phyloP scores from a whole-genome alignment of 1,140 invertebrate genomes.

The Globodera rostochiensis region DNA sequence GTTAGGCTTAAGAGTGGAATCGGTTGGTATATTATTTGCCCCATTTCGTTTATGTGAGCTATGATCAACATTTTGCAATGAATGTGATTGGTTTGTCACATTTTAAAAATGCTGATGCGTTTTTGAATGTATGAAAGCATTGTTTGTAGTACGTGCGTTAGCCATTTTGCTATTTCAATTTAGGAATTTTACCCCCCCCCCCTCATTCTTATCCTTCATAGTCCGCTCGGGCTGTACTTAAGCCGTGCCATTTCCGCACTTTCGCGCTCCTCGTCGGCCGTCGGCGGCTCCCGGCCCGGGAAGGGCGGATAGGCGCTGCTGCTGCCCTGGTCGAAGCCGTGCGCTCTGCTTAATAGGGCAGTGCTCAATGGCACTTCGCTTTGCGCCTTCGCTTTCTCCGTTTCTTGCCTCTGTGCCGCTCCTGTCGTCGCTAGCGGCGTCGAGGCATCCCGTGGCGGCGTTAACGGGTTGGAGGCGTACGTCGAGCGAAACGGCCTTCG shows the following conservation, averaged over 20 bases:
- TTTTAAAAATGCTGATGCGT: too few species aligned
- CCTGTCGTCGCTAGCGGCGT: slow-evolving; percentile 48
- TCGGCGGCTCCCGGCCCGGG: slow-evolving; percentile 12
- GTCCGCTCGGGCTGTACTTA: slow-evolving; percentile 15
- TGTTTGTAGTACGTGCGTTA: too few species aligned
- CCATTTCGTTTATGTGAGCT: too few species aligned
- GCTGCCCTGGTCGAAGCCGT: slow-evolving; percentile 33
- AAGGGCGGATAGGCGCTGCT: slow-evolving; percentile 18
- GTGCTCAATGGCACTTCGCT: slow-evolving; percentile 22
- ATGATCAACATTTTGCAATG: too few species aligned
- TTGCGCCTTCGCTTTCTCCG: slow-evolving; percentile 7
- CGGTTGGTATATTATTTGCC: too few species aligned
- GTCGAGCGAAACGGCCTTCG: slow-evolving; percentile 49
- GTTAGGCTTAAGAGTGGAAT: too few species aligned
- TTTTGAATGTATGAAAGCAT: too few species aligned
- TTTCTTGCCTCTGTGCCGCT: slow-evolving; percentile 15
- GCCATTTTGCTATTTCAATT: too few species aligned
- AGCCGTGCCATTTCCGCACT: background rate
- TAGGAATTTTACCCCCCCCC: background rate
- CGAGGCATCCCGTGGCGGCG: slow-evolving; percentile 63
- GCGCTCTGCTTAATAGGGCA: slow-evolving; percentile 20
- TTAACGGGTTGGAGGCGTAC: slow-evolving; percentile 64
- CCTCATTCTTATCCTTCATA: background rate
- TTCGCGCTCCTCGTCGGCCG: background rate
- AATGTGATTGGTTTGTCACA: too few species aligned